phyloP scores from a whole-genome alignment of 2,888 invertebrate genomes.

The Blomia tropicalis region DNA sequence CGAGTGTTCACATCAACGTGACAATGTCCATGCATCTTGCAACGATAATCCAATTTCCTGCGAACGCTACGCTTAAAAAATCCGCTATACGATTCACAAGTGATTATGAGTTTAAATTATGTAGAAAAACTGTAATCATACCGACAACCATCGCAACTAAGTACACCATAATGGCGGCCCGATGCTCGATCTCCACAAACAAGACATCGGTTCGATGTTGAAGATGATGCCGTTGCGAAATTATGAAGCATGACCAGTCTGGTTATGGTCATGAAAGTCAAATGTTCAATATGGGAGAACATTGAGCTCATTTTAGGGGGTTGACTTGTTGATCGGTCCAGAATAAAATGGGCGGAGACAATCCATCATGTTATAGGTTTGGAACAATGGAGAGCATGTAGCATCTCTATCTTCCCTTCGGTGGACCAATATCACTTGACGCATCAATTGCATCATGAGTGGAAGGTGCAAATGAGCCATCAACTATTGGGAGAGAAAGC shows the following conservation, averaged over 20 bases:
- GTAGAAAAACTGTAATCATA: neutral
- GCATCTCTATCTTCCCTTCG: no score
- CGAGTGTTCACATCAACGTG: conserved; percentile 75
- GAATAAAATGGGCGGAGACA: no score
- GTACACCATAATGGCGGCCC: conserved; percentile 42
- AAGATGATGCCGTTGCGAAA: no score
- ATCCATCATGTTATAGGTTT: no score
- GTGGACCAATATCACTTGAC: no score
- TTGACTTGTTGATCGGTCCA: neutral
- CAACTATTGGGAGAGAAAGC: no score
- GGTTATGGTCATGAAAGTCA: no score
- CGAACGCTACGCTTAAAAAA: conserved; percentile 86
- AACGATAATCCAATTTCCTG: conserved; percentile 69
- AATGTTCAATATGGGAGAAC: no score
- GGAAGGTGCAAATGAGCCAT: no score
- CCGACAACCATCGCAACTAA: conserved; percentile 45
- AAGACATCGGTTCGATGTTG: conserved; percentile 36
- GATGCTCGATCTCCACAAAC: conserved; percentile 39
- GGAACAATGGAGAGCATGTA: no score
- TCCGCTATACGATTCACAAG: conserved; percentile 39
- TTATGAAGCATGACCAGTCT: neutral
- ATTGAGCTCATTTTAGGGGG: neutral
- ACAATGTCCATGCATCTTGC: conserved; percentile 73
- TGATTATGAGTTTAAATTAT: neutral
- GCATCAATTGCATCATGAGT: no score